Conservation (phyloP, 1,140 invertebrate genomes). For the Zeugodacus cucurbitae region DNA sequence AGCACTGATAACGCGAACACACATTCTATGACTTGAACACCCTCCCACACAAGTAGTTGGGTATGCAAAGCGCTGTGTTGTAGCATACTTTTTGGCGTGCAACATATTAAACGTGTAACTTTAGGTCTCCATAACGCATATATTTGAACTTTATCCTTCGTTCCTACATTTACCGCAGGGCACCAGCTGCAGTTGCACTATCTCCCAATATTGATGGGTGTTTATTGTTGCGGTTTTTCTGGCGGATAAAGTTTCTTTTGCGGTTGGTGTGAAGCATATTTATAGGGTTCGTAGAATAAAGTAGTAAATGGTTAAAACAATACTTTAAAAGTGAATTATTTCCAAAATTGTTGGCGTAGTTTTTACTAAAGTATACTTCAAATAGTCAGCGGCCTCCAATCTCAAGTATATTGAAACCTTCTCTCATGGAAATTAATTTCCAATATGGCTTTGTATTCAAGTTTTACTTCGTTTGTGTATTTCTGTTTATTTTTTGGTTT, state of each 20-base stretch:
- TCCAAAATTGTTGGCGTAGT: too few species aligned
- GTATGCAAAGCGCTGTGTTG: background rate
- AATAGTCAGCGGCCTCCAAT: too few species aligned
- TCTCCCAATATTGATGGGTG: background rate
- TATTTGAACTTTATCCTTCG: background rate
- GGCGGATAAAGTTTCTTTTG: background rate
- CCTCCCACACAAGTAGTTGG: background rate
- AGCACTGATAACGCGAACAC: background rate
- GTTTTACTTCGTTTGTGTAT: too few species aligned
- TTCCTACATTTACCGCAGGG: background rate
- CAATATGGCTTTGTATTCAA: too few species aligned
- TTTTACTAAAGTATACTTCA: too few species aligned
- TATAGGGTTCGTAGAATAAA: too few species aligned
- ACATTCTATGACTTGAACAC: background rate
- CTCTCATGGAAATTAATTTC: too few species aligned
- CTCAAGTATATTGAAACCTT: too few species aligned
- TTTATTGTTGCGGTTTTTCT: constrained; percentile 12
- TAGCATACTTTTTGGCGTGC: background rate
- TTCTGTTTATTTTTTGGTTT: too few species aligned
- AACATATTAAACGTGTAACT: background rate
- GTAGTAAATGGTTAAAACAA: too few species aligned
- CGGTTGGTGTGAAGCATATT: background rate
- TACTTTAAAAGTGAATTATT: too few species aligned
- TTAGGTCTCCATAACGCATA: background rate
- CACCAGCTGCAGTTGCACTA: background rate